phyloP scores from a whole-genome alignment of 2,113 vertebrate species.

The Mionectes macconnelli region DNA sequence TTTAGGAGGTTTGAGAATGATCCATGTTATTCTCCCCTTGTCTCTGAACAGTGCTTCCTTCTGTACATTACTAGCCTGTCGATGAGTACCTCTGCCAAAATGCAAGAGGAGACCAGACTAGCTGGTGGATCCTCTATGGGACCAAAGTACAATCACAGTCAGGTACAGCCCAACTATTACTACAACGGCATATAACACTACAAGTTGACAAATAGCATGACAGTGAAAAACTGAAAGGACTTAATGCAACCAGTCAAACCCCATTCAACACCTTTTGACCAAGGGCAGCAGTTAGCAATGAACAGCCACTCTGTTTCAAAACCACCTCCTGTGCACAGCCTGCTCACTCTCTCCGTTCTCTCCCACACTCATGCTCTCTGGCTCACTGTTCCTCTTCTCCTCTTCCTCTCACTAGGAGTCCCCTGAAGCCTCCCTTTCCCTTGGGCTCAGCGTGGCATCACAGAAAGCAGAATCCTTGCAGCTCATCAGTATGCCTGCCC shows the following conservation, averaged over 20 bases:
- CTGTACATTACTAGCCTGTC: neutral
- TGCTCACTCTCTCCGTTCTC: neutral
- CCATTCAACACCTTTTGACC: conserved; percentile 21
- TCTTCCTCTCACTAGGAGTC: neutral
- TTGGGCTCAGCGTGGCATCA: neutral
- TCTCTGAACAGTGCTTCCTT: neutral
- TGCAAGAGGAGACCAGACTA: neutral
- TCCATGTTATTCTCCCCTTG: neutral
- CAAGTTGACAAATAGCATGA: neutral
- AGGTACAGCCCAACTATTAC: neutral
- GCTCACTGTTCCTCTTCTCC: conserved; percentile 7
- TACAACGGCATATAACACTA: neutral
- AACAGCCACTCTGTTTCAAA: neutral
- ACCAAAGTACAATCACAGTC: neutral
- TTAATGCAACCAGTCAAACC: conserved; percentile 18
- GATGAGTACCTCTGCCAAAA: neutral
- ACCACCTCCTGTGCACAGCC: neutral
- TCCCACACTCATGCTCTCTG: neutral
- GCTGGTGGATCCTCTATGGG: neutral
- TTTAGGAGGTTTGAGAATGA: neutral
- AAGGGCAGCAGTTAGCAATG: neutral
- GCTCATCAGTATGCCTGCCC: conserved; percentile 27
- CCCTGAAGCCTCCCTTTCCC: neutral
- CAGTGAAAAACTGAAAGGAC: conserved; percentile 26
- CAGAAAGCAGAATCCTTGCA: conserved; percentile 60